phyloP scores from a whole-genome alignment of 2,888 invertebrate species.

The Eristalis tenax region DNA sequence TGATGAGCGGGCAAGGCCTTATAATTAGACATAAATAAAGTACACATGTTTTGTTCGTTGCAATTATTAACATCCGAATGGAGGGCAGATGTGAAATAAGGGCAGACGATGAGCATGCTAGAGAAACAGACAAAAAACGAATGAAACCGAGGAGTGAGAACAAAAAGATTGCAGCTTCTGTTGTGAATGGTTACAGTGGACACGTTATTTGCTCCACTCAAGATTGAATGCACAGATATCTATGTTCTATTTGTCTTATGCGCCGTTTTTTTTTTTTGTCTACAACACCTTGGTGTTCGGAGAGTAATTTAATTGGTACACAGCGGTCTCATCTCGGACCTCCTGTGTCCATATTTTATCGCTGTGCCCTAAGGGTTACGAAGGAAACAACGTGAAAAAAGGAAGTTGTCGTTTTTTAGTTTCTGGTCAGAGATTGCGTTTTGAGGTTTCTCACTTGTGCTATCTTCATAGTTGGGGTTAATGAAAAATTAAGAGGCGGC shows the following conservation, averaged over 20 bases:
- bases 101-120: background rate
- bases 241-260: slow-evolving; percentile 58
- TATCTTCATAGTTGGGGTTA: slow-evolving; percentile 2
- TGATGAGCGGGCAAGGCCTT: slow-evolving; percentile 40
- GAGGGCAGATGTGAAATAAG: slow-evolving; percentile 32
- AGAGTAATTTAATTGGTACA: slow-evolving; percentile 64
- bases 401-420: too few species aligned
- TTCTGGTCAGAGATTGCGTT: background rate
- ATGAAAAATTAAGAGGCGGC: slow-evolving; percentile 48
- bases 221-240: slow-evolving; percentile 30
- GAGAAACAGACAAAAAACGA: background rate
- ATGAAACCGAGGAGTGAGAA: slow-evolving; percentile 18
- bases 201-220: slow-evolving; percentile 60
- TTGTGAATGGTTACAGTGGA: slow-evolving; percentile 46
- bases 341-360: slow-evolving; percentile 38
- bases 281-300: background rate
- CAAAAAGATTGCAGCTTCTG: background rate
- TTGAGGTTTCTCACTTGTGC: background rate
- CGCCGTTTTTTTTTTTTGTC: background rate
- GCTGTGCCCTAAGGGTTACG: background rate
- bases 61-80: slow-evolving; percentile 67
- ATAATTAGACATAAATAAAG: slow-evolving; percentile 70
- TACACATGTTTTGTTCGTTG: slow-evolving; percentile 68
- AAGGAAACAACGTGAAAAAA: background rate
- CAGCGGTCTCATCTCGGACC: slow-evolving; percentile 29